A percentile compares a stretch with the other conserved stretches of the same genome.
Conservation (phyloP, 1,140 invertebrate genomes). For the Diuraphis noxia region DNA sequence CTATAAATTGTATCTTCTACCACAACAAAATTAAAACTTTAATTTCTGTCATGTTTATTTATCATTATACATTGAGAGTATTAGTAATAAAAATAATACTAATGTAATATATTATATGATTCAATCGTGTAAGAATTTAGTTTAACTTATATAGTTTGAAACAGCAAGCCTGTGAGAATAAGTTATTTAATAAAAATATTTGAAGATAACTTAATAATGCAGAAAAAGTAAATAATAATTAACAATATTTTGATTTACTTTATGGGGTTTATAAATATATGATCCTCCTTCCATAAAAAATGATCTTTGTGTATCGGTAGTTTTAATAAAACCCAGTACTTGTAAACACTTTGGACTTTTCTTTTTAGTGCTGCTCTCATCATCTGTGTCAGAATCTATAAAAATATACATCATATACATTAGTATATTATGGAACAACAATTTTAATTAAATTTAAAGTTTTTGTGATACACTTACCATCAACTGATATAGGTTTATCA, state of each 20-base stretch:
- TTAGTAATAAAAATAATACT: too few species aligned
- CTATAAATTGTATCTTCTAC: too few species aligned
- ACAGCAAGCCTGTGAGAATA: not conserved
- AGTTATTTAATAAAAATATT: too few species aligned
- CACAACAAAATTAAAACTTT: too few species aligned
- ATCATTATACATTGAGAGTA: too few species aligned
- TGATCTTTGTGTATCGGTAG: not conserved
- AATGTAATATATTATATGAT: too few species aligned
- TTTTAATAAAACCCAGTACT: slow-evolving; percentile 22
- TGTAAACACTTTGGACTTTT: slow-evolving; percentile 15
- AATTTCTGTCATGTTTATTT: too few species aligned
- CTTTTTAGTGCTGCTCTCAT: too few species aligned
- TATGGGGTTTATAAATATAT: slow-evolving; percentile 34
- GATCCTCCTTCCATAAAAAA: slow-evolving; percentile 27
- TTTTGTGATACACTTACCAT: not conserved
- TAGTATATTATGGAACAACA: not conserved
- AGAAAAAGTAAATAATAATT: not conserved
- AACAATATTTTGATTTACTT: not conserved
- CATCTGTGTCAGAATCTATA: slow-evolving; percentile 6
- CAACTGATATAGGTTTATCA: not conserved
- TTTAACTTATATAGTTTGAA: slow-evolving; percentile 25
- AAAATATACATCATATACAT: too few species aligned
- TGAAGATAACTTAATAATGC: not conserved
- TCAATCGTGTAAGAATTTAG: not conserved
- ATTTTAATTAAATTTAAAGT: not conserved